Base-by-base conservation (phyloP, 2,797 vertebrate genomes). In the Hydrolagus colliei region DNA sequence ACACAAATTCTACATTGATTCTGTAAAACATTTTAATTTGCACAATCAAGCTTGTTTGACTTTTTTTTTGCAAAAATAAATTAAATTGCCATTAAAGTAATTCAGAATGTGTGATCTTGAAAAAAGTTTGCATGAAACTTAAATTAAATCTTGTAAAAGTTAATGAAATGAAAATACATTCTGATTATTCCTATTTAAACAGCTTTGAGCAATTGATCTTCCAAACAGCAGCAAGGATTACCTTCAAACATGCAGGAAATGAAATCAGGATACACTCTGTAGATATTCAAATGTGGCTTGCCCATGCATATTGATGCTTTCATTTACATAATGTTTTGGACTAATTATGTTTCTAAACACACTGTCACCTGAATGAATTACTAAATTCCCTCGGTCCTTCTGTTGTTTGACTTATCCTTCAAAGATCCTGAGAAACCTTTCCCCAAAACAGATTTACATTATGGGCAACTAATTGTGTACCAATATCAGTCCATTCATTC, bases 121-220 rank as follows among this genome's bases (percentile, higher is more conserved):
- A 67, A 35, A 71, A 67, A 80, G 78, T 32, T 65, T 80, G 78
- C 61, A 63, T 16, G 18, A 12, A 80, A 71, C 35, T 32, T 14
- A 35, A 71, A 41, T 20, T 84, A 65, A 20, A 71, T 4, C 65
- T 67, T 84, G 63, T 71, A 68, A 20, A 71, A 71, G 79, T 52
- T 84, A 84, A 84, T 84, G 18, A 84, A 84, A 84, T 84, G 79
- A 41, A 68, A 71, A 84, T 84, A 27, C 16, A 32, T 67, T 41
- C 65, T 68, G 65, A 84, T 84, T 71, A 71, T 63, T 18, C 65
- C 18, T 71, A 52, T 84, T 84, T 84, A 84, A 84, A 52, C 79
- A 84, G 27, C 65, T 84, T 27, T 41, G 65, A 84, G 65, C 52
- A 71, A 84, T n/a, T 84, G 65, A 68, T 71, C 32, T 41, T 84